Evolutionary conservation across 2,113 vertebrate species (phyloP).

Genomic region (Diadophis punctatus): DNA sequence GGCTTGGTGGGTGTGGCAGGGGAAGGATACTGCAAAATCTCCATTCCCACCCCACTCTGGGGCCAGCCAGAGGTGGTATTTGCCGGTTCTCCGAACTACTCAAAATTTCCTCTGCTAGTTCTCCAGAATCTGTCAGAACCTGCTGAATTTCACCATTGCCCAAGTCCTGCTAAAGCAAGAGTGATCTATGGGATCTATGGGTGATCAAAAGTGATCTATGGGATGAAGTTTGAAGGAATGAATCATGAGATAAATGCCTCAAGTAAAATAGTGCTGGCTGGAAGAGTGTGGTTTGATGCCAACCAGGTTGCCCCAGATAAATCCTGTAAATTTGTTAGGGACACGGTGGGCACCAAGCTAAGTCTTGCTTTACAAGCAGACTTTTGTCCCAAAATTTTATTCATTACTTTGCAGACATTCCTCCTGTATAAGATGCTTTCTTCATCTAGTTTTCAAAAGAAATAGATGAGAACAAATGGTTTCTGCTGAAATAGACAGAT

Average conservation of each 20-base stretch:
- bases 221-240: not conserved
- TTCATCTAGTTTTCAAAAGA: slow-evolving; percentile 7
- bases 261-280: not conserved
- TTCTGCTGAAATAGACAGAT: not conserved
- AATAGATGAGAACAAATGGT: not conserved
- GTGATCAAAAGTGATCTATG: not conserved
- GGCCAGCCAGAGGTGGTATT: too few species aligned
- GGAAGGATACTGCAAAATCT: too few species aligned
- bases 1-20: too few species aligned
- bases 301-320: not conserved
- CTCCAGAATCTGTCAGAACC: too few species aligned
- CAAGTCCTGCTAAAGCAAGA: not conserved
- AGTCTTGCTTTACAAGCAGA: not conserved
- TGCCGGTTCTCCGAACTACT: too few species aligned
- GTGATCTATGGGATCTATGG: not conserved
- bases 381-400: not conserved
- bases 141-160: not conserved
- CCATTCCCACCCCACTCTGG: too few species aligned
- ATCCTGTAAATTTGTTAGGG: not conserved
- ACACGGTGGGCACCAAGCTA: too few species aligned
- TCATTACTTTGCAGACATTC: not conserved
- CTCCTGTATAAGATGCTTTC: not conserved
- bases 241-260: not conserved
- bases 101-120: too few species aligned
- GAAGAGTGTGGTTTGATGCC: too few species aligned